These are phyloP conservation scores for Tenthredo distinguenda DNA, from an alignment of 2,888 invertebrate genomes.

Conservation along the genomic window DNA sequence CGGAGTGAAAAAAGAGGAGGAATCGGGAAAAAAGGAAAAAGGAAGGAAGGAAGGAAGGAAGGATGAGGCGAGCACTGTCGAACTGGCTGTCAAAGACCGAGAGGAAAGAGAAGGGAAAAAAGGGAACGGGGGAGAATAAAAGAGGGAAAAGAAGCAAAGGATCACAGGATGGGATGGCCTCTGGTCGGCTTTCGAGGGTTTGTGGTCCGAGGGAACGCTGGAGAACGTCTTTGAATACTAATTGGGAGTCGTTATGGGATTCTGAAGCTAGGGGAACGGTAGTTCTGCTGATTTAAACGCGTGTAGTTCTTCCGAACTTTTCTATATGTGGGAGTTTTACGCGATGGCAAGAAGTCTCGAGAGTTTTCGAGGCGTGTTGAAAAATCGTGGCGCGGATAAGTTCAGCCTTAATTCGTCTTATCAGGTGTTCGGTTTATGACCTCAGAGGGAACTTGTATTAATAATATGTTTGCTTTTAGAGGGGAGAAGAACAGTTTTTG, in stretches of 20 bases:
- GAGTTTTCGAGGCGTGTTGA: neutral
- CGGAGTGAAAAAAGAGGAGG: neutral
- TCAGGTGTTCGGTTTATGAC: neutral
- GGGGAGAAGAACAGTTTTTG: conserved; percentile 2
- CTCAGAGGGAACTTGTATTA: conserved; percentile 1
- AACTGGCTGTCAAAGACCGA: neutral
- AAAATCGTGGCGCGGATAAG: neutral
- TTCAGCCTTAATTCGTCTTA: conserved; percentile 4
- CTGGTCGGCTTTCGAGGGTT: conserved; percentile 16
- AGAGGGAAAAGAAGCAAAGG: neutral
- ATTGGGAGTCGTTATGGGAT: neutral
- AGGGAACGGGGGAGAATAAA: neutral
- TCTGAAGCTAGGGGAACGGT: neutral
- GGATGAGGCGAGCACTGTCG: neutral
- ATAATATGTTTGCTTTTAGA: conserved; percentile 30
- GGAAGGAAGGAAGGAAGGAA: neutral
- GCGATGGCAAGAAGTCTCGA: neutral
- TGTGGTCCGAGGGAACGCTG: conserved; percentile 11
- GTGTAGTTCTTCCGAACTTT: neutral
- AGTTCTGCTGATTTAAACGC: neutral
- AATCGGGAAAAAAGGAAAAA: neutral
- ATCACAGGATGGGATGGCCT: neutral
- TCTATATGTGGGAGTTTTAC: neutral
- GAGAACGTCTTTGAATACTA: conserved; percentile 31
- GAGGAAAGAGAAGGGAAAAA: neutral